Evolutionary conservation across 1,140 invertebrate genomes (phyloP).

Genomic region (Coenobita brevimanus): DNA sequence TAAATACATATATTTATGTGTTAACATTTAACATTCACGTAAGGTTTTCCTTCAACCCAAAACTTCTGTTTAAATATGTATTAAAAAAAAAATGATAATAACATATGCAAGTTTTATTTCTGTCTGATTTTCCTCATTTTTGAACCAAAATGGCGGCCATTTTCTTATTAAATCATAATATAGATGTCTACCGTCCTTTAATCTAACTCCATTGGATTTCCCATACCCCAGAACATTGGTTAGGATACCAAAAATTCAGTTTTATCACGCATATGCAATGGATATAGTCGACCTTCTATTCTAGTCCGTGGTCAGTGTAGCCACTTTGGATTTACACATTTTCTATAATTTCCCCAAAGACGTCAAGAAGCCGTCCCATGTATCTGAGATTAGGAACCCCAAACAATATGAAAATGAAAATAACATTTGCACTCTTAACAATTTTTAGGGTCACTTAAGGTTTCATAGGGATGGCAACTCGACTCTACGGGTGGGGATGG

Average conservation of each 20-base stretch:
- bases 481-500: too few relatives aligned
- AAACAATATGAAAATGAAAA: not conserved
- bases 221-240: not conserved
- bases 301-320: not conserved
- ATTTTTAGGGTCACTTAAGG: too few relatives aligned
- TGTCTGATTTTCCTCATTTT: not conserved
- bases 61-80: too few relatives aligned
- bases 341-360: conserved; percentile 13
- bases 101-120: too few relatives aligned
- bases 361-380: not conserved
- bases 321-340: not conserved
- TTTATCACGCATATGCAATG: not conserved
- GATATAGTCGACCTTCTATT: not conserved
- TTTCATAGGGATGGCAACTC: too few relatives aligned
- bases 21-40: too few relatives aligned
- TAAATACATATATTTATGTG: too few relatives aligned
- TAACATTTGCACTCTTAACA: not conserved
- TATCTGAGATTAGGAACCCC: not conserved
- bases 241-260: not conserved
- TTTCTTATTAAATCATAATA: not conserved
- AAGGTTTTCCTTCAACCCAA: too few relatives aligned
- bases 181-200: not conserved
- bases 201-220: not conserved
- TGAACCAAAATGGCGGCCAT: not conserved
- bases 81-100: too few relatives aligned